Evolutionary conservation across 1,140 invertebrate species (phyloP), one percentile per base, ranked within the genome.

Genomic region (Dufourea novaeangliae): DNA sequence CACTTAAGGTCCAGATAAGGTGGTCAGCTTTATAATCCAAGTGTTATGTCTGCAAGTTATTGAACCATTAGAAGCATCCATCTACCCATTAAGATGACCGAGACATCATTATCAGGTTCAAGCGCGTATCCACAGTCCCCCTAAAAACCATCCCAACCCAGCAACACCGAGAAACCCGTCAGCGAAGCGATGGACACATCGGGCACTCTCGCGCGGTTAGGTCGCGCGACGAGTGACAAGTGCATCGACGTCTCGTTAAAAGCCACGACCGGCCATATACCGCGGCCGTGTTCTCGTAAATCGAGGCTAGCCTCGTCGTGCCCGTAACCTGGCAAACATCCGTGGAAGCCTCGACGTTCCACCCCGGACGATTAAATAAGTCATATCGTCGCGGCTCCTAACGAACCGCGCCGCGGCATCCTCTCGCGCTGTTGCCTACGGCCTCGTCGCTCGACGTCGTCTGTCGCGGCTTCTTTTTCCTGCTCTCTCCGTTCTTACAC

Each of bases 301-400:
- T 83, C 75, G 66, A 37, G 54, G n/a, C n/a, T 32, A 54, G 25
- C 20, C 17, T 56, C 68, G 22, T 62, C 39, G 77, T 61, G 20
- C 27, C 27, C 46, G 37, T 67, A 73, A 84, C 67, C 29, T 46
- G 22, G 22, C 11, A 71, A 74, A 75, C 61, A 79, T 75, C 41
- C 61, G 61, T 29, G 54, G 37, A 52, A 8, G 46, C 79, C 44
- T 80, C 41, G 79, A 82, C 72, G 79, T 86, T 82, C n/a, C 68
- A 72, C 46, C 64, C 52, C 62, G 79, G 82, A 68, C 72, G 75
- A 86, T 86, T 86, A 84, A 86, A 82, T 86, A 86, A 86, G 85
- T 86, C 85, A 79, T 86, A 86, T 77, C 68, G 79, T 52, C 67
- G 74, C 62, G 71, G 68, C 44, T 32, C 63, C 20, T 84, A 84